Evolutionary conservation across 2,113 vertebrate genomes (phyloP).

Genomic region (Perccottus glenii): DNA sequence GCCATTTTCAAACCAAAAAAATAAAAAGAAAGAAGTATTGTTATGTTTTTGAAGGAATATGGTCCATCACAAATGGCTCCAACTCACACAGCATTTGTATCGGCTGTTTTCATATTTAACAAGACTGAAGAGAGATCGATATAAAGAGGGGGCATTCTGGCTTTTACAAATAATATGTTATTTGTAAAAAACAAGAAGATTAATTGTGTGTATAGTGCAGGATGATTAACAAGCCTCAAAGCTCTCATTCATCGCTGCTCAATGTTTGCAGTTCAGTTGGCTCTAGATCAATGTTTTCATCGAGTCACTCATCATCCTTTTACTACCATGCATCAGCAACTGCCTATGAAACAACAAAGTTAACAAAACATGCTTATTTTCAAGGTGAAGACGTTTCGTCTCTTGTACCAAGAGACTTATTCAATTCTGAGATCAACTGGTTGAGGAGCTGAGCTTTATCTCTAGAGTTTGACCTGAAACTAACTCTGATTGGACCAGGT

Average conservation of each 20-base stretch:
- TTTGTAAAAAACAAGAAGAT: background rate
- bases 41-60: background rate
- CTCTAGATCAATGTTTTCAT: background rate
- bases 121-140: background rate
- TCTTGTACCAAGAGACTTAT: no score
- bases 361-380: no score
- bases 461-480: no score
- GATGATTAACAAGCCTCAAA: background rate
- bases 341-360: no score
- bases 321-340: no score
- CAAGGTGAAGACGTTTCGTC: no score
- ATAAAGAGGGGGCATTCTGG: background rate
- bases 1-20: background rate
- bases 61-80: background rate
- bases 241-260: background rate
- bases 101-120: background rate
- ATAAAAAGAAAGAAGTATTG: background rate
- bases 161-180: background rate
- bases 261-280: background rate
- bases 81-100: background rate
- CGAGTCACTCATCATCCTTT: no score
- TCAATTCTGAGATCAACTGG: no score
- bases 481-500: no score
- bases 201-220: background rate
- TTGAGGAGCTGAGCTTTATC: no score